These are phyloP conservation scores for Melitaea cinxia DNA, from an alignment of 1,140 invertebrate genomes.

Conservation along the genomic window DNA sequence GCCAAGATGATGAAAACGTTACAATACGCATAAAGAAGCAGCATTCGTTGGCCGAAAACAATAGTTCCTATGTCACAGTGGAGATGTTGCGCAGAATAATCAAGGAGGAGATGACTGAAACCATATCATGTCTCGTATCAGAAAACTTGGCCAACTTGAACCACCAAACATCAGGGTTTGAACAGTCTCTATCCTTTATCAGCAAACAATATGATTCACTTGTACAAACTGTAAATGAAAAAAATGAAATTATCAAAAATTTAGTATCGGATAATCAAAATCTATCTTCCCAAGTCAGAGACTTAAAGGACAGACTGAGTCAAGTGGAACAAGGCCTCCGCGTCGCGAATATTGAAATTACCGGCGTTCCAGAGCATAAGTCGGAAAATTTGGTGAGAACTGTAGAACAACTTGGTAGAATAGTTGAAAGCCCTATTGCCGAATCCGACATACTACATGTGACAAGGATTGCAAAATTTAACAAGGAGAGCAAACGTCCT, in stretches of 20 bases:
- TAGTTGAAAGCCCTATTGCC: background rate
- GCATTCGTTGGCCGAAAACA: too few species aligned
- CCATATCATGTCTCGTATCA: too few species aligned
- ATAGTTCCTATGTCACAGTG: too few species aligned
- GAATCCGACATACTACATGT: background rate
- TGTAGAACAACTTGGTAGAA: background rate
- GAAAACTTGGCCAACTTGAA: background rate
- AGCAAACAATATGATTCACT: background rate
- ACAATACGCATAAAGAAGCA: too few species aligned
- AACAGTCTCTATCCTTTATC: conserved; percentile 4
- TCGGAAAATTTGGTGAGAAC: background rate
- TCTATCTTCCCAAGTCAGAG: background rate
- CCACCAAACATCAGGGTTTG: conserved; percentile 1
- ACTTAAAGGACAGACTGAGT: background rate
- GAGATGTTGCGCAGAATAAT: too few species aligned
- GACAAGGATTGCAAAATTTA: background rate
- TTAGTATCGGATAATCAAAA: conserved; percentile 1
- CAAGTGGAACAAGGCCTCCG: background rate
- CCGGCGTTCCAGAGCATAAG: background rate
- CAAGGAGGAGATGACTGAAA: too few species aligned
- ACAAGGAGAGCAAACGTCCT: background rate
- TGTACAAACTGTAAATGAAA: background rate
- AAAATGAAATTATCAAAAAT: background rate
- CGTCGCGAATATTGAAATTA: conserved; percentile 5
- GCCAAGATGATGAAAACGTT: too few species aligned